Evolutionary conservation across 2,888 invertebrate genomes (phyloP).

Genomic region (Epistrophella euchroma): DNA sequence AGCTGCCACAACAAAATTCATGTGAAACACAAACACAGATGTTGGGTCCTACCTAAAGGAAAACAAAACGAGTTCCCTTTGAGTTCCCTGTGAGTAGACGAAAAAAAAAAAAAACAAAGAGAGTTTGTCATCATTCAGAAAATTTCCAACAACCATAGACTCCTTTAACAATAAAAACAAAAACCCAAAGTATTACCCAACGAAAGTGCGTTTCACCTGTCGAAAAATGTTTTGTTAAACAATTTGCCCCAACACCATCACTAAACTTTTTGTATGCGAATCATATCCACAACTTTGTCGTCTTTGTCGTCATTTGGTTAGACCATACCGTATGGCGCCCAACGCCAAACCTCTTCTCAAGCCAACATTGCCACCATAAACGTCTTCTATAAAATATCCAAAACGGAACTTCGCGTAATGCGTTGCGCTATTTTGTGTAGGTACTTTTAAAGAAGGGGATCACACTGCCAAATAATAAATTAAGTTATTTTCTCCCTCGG

Average conservation of each 20-base stretch:
- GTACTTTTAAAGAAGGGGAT: conserved; percentile 45
- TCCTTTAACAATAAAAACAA: conserved; percentile 27
- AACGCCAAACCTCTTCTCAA: conserved; percentile 21
- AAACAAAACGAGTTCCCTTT: conserved; percentile 49
- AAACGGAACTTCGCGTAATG: conserved; percentile 63
- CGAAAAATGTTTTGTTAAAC: conserved; percentile 66
- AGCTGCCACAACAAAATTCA: conserved; percentile 64
- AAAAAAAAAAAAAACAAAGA: conserved; percentile 27
- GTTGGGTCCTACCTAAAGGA: conserved; percentile 59
- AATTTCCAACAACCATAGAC: neutral
- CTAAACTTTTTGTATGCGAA: conserved; percentile 29
- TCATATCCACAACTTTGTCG: conserved; percentile 56
- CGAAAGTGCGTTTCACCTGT: conserved; percentile 70
- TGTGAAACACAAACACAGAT: conserved; percentile 72
- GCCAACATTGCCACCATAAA: conserved; percentile 38
- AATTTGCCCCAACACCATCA: conserved; percentile 50
- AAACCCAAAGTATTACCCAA: neutral
- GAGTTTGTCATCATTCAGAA: conserved; percentile 57
- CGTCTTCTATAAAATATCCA: conserved; percentile 58
- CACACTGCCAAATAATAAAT: conserved; percentile 71
- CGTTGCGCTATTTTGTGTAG: conserved; percentile 53
- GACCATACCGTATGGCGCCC: conserved; percentile 67
- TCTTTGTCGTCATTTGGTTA: conserved; percentile 41
- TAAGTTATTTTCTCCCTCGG: conserved; percentile 60
- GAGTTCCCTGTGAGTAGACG: neutral